A percentile compares a stretch with the other conserved stretches of the same genome.
Evolutionary conservation across 2,797 vertebrate genomes (phyloP).

Genomic region (Chanos chanos): DNA sequence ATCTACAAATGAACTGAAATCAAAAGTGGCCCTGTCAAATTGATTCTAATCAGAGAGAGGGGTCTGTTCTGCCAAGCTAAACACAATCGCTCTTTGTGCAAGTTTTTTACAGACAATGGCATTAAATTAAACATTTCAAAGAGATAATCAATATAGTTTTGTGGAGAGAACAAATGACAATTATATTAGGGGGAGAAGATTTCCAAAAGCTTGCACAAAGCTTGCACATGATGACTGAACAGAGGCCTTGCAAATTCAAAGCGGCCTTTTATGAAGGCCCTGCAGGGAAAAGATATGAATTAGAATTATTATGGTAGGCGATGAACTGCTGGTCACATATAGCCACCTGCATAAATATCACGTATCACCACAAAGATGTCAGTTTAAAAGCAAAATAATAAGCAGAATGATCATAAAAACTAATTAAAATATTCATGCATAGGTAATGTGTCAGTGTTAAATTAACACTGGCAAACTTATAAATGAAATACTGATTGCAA

Average conservation of each 20-base stretch:
- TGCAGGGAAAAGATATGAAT: slow-evolving; percentile 30
- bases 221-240: slow-evolving; percentile 38
- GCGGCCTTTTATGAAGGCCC: slow-evolving; percentile 11
- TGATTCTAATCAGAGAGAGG: slow-evolving; percentile 23
- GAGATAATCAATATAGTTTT: slow-evolving; percentile 31
- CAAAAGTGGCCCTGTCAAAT: slow-evolving; percentile 45
- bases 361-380: too few species aligned
- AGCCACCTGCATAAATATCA: too few species aligned
- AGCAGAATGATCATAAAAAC: too few species aligned
- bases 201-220: slow-evolving; percentile 26
- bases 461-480: too few species aligned
- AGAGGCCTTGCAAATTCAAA: slow-evolving; percentile 38
- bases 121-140: slow-evolving; percentile 38
- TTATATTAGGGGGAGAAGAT: slow-evolving; percentile 44
- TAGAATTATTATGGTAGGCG: slow-evolving; percentile 26
- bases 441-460: too few species aligned
- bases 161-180: slow-evolving; percentile 29
- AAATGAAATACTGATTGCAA: too few species aligned
- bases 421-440: too few species aligned
- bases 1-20: slow-evolving; percentile 43
- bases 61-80: slow-evolving; percentile 12
- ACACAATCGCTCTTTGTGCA: slow-evolving; percentile 28
- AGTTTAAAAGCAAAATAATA: too few species aligned
- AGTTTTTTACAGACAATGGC: slow-evolving; percentile 39
- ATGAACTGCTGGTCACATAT: neutral